A percentile compares a stretch with the other conserved stretches of the same genome.
These are phyloP conservation scores for Lasioglossum malachurum DNA, from an alignment of 2,888 invertebrate genomes.

Conservation along the genomic window DNA sequence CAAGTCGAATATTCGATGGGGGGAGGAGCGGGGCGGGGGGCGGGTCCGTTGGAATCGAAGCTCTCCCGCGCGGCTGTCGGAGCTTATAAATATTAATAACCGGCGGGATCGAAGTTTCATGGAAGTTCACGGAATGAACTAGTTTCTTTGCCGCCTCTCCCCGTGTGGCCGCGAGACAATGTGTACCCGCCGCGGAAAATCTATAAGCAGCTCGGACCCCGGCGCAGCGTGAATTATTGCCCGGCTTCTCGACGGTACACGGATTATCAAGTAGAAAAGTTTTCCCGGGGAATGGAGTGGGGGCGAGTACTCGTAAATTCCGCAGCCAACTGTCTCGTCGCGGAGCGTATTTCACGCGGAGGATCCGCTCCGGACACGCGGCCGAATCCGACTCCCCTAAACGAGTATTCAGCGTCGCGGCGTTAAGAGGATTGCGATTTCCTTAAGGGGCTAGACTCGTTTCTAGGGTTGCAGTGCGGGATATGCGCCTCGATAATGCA, in stretches of 20 bases:
- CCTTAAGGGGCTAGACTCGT: background rate
- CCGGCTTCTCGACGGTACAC: constrained; percentile 26
- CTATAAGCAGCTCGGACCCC: background rate
- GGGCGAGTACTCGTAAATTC: constrained; percentile 42
- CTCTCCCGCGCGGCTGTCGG: background rate
- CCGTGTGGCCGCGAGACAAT: constrained; percentile 3
- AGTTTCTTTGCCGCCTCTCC: background rate
- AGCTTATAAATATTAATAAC: constrained; percentile 33
- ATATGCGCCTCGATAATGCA: no score
- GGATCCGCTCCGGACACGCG: constrained; percentile 27
- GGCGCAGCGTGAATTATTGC: constrained; percentile 41
- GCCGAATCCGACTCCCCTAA: constrained; percentile 55
- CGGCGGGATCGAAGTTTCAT: constrained; percentile 14
- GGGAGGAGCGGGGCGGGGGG: background rate
- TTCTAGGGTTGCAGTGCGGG: no score
- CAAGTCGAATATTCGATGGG: background rate
- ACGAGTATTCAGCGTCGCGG: constrained; percentile 44
- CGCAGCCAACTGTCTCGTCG: background rate
- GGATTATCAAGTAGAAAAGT: constrained; percentile 45
- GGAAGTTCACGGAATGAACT: constrained; percentile 8
- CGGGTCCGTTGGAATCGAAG: background rate
- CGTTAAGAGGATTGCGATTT: constrained; percentile 54
- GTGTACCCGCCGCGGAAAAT: constrained; percentile 14
- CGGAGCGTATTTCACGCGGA: constrained; percentile 14
- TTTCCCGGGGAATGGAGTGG: background rate